Conservation (phyloP, 2,113 vertebrate species). For the Forbesichthys agassizii region DNA sequence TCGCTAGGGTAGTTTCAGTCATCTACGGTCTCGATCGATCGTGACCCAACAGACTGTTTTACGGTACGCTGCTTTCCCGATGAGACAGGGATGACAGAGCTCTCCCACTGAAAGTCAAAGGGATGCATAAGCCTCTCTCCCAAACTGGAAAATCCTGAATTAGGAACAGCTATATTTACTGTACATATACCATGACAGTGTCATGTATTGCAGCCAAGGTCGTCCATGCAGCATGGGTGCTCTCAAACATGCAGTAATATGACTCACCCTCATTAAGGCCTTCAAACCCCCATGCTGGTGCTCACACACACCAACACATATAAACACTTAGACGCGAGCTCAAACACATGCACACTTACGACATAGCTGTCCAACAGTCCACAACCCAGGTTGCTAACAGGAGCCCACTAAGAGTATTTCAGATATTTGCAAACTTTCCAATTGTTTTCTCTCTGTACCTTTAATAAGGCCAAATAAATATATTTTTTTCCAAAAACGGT, state of each 20-base stretch:
- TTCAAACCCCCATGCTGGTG: slow-evolving; percentile 14
- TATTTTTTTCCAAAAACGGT: neutral
- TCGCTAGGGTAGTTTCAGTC: neutral
- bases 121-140: no score
- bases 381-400: neutral
- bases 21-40: neutral
- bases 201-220: slow-evolving; percentile 6
- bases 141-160: no score
- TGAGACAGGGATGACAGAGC: no score
- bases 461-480: neutral
- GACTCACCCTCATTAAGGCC: slow-evolving; percentile 34
- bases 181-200: no score
- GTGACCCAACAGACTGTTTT: neutral
- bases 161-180: no score
- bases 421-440: neutral
- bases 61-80: no score
- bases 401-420: neutral
- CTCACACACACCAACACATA: neutral
- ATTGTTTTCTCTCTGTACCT: neutral
- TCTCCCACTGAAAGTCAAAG: no score
- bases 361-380: neutral
- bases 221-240: neutral
- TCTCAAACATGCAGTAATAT: slow-evolving; percentile 10
- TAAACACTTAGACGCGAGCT: slow-evolving; percentile 4
- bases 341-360: neutral